A percentile compares a stretch with the other conserved stretches of the same genome.
phyloP scores from a whole-genome alignment of 2,797 vertebrate genomes.

The Poeciliopsis gracilis region DNA sequence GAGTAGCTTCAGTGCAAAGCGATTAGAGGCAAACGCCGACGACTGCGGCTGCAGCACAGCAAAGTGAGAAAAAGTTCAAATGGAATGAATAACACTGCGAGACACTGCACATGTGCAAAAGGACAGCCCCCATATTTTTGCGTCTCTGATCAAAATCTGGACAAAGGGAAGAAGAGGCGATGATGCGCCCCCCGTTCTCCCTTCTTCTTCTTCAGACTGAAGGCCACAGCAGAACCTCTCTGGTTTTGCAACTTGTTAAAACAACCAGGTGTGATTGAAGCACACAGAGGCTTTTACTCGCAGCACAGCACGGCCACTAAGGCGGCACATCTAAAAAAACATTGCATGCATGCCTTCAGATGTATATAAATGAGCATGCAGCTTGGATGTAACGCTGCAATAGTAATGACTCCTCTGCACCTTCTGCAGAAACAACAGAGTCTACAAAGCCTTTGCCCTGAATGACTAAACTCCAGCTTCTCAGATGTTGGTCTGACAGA shows the following conservation, averaged over 20 bases:
- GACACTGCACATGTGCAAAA: too few species aligned
- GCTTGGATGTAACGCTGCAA: conserved; percentile 50
- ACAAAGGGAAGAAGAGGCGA: not conserved
- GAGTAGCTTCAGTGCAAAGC: not conserved
- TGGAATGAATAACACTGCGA: not conserved
- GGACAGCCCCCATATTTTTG: not conserved
- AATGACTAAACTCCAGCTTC: conserved; percentile 72
- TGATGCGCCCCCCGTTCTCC: not conserved
- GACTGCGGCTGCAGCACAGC: not conserved
- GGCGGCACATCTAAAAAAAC: conserved; percentile 14
- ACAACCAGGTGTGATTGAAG: conserved; percentile 6
- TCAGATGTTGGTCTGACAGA: conserved; percentile 68
- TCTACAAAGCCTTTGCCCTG: conserved; percentile 65
- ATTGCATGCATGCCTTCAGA: conserved; percentile 19
- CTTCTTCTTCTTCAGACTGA: not conserved
- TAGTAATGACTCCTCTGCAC: conserved; percentile 47
- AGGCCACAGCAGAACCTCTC: not conserved
- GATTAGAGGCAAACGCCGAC: not conserved
- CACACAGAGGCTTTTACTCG: not conserved
- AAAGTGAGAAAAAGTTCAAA: not conserved
- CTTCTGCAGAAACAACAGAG: conserved; percentile 72
- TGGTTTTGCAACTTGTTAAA: conserved; percentile 2
- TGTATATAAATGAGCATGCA: conserved; percentile 30
- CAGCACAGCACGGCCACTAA: conserved; percentile 2
- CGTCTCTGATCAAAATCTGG: not conserved